A percentile compares a stretch with the other conserved stretches of the same genome.
These are phyloP conservation scores for Scarus forsteni DNA, from an alignment of 2,797 vertebrate genomes.

Conservation along the genomic window DNA sequence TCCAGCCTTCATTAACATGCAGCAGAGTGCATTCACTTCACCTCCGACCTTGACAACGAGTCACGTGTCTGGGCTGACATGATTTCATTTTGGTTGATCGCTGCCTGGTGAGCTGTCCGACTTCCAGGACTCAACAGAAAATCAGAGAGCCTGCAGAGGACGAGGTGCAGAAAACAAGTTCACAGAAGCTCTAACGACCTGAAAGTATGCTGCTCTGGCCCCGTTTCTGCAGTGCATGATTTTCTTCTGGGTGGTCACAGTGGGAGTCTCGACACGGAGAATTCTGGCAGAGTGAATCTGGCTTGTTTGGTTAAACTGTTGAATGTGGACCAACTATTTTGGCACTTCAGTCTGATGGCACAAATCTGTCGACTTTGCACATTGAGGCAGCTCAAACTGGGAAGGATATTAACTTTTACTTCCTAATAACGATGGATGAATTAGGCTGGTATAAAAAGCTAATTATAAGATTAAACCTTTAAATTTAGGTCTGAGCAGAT, in stretches of 20 bases:
- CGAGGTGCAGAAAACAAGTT: not conserved
- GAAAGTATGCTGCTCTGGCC: not conserved
- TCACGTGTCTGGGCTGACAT: constrained; percentile 6
- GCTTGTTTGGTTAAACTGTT: not conserved
- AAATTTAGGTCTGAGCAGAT: not conserved
- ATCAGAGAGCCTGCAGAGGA: not conserved
- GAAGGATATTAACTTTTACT: not conserved
- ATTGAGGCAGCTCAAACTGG: not conserved
- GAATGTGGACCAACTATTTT: not conserved
- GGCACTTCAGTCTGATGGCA: not conserved
- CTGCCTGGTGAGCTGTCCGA: constrained; percentile 17
- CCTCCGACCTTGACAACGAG: constrained; percentile 38
- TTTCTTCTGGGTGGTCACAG: not conserved
- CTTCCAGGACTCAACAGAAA: constrained; percentile 30
- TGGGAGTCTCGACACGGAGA: not conserved
- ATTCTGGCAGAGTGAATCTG: not conserved
- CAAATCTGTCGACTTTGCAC: not conserved
- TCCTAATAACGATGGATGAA: not conserved
- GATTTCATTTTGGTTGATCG: constrained; percentile 30
- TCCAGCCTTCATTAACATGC: constrained; percentile 22
- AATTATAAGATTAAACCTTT: not conserved
- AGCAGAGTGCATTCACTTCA: constrained; percentile 39
- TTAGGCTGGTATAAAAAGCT: not conserved
- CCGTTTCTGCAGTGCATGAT: constrained; percentile 3
- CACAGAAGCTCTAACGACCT: not conserved